These are phyloP conservation scores for Trematocara stigmaticum DNA, from an alignment of 2,113 vertebrate species.

Conservation along the genomic window DNA sequence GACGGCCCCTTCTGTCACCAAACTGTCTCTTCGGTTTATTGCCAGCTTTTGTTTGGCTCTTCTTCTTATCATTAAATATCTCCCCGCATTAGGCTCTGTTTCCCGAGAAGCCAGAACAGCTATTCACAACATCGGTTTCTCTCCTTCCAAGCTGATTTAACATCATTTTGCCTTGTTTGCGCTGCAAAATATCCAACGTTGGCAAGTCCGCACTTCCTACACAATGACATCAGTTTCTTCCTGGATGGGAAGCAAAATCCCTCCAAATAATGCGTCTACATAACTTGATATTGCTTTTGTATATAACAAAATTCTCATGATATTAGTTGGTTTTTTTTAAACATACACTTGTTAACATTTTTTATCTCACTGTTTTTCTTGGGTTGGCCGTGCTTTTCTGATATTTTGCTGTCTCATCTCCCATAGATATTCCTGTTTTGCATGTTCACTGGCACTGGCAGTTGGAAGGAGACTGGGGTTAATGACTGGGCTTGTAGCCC, in stretches of 20 bases:
- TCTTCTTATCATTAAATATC: not conserved
- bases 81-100: not conserved
- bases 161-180: not conserved
- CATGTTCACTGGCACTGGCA: not conserved
- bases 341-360: not conserved
- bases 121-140: not conserved
- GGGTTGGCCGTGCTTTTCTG: not conserved
- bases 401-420: not conserved
- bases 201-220: not conserved
- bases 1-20: not conserved
- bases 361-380: not conserved
- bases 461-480: not conserved
- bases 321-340: not conserved
- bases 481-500: not conserved
- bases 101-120: not conserved
- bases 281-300: not conserved
- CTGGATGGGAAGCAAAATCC: not conserved
- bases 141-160: not conserved
- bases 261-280: not conserved
- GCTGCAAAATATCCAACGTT: not conserved
- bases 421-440: not conserved
- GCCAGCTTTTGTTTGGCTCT: constrained; percentile 13
- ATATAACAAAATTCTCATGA: not conserved
- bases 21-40: not conserved
- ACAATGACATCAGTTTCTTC: not conserved